phyloP scores from a whole-genome alignment of 2,888 invertebrate genomes.

The Cerastis rubricosa region DNA sequence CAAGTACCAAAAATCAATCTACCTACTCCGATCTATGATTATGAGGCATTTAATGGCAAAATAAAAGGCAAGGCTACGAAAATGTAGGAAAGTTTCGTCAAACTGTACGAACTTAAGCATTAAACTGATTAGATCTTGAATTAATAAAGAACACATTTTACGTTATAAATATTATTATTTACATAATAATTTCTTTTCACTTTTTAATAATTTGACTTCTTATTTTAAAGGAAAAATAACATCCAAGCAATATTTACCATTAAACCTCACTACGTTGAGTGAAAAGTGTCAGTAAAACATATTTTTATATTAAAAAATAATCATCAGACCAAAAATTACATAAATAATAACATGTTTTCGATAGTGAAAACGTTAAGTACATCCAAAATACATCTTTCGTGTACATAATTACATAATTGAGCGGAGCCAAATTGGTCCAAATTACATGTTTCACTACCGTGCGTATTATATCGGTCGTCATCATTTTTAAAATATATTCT shows the following conservation, averaged over 20 bases:
- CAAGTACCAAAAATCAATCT: too few species aligned
- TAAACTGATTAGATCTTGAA: background rate
- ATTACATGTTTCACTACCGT: slow-evolving; percentile 63
- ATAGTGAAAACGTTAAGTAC: slow-evolving; percentile 60
- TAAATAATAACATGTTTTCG: slow-evolving; percentile 54
- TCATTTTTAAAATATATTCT: slow-evolving; percentile 56
- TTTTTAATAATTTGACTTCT: background rate
- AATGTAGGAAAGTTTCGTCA: background rate
- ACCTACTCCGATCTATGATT: too few species aligned
- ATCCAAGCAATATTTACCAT: background rate
- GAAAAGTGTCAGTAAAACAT: slow-evolving; percentile 38
- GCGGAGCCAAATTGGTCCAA: slow-evolving; percentile 59
- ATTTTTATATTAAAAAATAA: slow-evolving; percentile 43
- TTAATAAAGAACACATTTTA: background rate
- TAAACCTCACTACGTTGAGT: slow-evolving; percentile 15
- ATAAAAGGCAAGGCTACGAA: background rate
- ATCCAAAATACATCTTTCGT: slow-evolving; percentile 60
- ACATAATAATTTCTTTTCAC: background rate
- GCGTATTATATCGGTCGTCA: slow-evolving; percentile 49
- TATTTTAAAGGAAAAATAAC: background rate
- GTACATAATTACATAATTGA: slow-evolving; percentile 67
- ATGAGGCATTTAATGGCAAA: background rate
- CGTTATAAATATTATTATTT: background rate
- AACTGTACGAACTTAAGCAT: background rate
- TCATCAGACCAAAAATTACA: slow-evolving; percentile 45